Evolutionary conservation across 2,888 invertebrate species (phyloP), one percentile per base, ranked within the genome.

Genomic region (Epinotia demarniana): DNA sequence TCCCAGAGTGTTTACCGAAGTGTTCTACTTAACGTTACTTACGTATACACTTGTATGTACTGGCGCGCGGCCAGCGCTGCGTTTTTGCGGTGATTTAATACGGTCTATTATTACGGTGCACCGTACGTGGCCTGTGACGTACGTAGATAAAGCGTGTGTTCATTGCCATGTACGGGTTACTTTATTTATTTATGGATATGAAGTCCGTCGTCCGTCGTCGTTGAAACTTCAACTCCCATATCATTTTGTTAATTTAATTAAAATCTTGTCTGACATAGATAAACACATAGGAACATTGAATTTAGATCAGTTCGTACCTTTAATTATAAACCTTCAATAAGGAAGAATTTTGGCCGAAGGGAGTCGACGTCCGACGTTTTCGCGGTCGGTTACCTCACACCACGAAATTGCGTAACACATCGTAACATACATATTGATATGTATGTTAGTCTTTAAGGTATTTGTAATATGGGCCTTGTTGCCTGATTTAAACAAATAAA

Each of bases 31-130:
- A 69, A 23, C 33, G 55, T 43, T 72, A 43, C 61, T 64, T 58
- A 49, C n/a, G 61, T 70, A 53, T 60, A 60, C 49, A 39, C 64
- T 73, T 62, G 74, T 58, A 69, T 63, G 60, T 66, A 9, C 63
- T 75, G 74, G 74, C 74, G 33, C 5, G n/a, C 5, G n/a, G 75
- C 75, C 75, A 75, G 39, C 16, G 74, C 55, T 75, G 71, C 75
- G 71, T 75, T 71, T 70, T 75, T 75, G 75, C 23, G 55, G 66
- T 43, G 70, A 58, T 75, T 43, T 66, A 66, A 71, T 66, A 66
- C 61, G 68, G 53, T 60, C 70, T 77, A 77, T 72, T 63, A 75
- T 74, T 74, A 69, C 69, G 33, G 46, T 69, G 75, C 33, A 66
- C 23, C 63, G 68, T 74, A 69, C 63, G 69, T 58, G 12, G 69